Base-by-base conservation (phyloP, 2,113 vertebrate species). In the Prolemur simus region DNA sequence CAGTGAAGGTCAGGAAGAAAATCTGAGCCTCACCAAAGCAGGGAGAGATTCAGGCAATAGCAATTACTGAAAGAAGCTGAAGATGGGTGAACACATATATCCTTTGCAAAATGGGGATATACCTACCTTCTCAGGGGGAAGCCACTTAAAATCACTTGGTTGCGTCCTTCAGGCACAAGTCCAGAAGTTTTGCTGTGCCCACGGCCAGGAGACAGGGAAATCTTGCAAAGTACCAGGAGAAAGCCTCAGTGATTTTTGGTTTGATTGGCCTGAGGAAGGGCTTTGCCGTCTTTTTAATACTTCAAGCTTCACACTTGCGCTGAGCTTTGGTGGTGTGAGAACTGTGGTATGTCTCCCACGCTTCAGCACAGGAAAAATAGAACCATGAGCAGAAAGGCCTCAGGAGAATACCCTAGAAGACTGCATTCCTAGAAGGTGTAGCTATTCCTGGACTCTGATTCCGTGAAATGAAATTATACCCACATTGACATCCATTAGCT, bases 401-500 rank as follows among this genome's bases (percentile, higher is more conserved):
- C 8, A 17, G 25, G 78, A 74, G 42, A 74, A 12, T 3, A 23
- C 3, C 18, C 3, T 0, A 13, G 25, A 80, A 74, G 42, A 45
- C 1, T 37, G 10, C 9, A 12, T 39, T 56, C 49, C 18, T 52
- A 45, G 69, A 56, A 87, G 14, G 9, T 8, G 1, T 27, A 85
- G 14, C 64, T 66, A 9, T 76, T 58, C 56, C 32, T 86, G 49
- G 42, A 39, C 47, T 64, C 89, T 88, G 64, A 49, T 17, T 73
- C 56, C 90, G 9, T 87, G 64, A 94, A 64, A 58, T 84, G 58
- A 84, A 58, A 85, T 96, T 64, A 88, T 14, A 85, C 18, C 64
- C 82, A 64, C 27, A 52, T 6, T 93, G 52, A 64, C 45, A 94
- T 68, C 87, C 78, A n/a, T 77, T 88, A 64, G 34, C 42, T 68